phyloP scores from a whole-genome alignment of 2,113 vertebrate genomes.

The Nannospalax galili region DNA sequence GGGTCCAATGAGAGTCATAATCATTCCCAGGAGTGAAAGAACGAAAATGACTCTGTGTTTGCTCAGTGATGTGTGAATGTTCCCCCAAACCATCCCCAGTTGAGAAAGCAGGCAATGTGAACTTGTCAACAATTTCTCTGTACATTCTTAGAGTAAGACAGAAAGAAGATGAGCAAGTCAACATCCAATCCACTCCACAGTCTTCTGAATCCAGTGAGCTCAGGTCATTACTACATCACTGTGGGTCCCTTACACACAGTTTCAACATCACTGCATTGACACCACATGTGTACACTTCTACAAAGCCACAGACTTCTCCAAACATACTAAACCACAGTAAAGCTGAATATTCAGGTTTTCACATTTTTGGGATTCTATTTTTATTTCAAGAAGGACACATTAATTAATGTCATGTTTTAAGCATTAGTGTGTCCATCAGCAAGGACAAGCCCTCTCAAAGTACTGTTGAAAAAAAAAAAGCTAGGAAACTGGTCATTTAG shows the following conservation, averaged over 20 bases:
- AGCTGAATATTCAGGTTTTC: neutral
- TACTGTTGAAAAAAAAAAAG: neutral
- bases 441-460: neutral
- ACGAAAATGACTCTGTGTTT: slow-evolving; percentile 31
- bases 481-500: slow-evolving; percentile 28
- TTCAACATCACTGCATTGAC: neutral
- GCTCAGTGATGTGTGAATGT: neutral
- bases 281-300: neutral
- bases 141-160: neutral
- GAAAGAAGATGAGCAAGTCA: neutral
- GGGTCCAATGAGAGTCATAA: slow-evolving; percentile 35
- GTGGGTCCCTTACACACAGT: neutral
- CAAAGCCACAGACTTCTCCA: neutral
- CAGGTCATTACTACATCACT: neutral
- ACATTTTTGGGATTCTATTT: neutral
- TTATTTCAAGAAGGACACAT: neutral
- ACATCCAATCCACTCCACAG: neutral
- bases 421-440: neutral
- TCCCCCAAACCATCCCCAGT: neutral
- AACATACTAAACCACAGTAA: slow-evolving; percentile 8
- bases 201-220: neutral
- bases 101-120: neutral
- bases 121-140: neutral
- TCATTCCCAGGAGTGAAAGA: slow-evolving; percentile 59
- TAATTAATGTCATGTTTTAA: slow-evolving; percentile 45